Conservation (phyloP, 2,888 invertebrate species). For the Pegoplata infirma region DNA sequence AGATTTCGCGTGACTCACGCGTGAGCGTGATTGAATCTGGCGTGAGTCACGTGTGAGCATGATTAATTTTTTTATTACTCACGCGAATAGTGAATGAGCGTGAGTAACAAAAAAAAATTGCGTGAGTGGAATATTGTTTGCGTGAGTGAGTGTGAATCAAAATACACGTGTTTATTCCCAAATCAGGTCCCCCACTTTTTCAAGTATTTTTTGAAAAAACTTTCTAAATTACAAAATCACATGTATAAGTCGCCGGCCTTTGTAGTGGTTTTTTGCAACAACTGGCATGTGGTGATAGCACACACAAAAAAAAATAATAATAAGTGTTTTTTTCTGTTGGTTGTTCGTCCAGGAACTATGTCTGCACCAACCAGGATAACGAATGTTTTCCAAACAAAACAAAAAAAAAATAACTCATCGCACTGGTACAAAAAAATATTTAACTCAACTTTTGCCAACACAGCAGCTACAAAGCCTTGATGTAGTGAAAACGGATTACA, state of each 20-base stretch:
- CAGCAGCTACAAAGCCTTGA: background rate
- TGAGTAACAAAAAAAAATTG: too few relatives aligned
- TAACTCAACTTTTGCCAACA: background rate
- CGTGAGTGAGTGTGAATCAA: too few relatives aligned
- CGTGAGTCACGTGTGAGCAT: too few relatives aligned
- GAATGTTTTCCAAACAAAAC: background rate
- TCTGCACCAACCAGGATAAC: background rate
- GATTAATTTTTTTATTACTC: too few relatives aligned
- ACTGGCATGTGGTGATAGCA: slow-evolving; percentile 51
- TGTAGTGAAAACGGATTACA: background rate
- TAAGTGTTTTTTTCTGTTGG: background rate
- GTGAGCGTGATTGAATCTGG: too few relatives aligned
- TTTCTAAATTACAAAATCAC: background rate
- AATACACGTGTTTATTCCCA: too few relatives aligned
- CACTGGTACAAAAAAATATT: background rate
- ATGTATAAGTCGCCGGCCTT: background rate
- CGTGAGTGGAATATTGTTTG: too few relatives aligned
- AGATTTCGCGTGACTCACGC: too few relatives aligned
- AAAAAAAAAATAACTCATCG: background rate
- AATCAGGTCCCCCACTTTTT: too few relatives aligned
- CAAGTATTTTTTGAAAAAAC: too few relatives aligned
- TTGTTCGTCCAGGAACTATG: background rate
- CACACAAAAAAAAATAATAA: slow-evolving; percentile 11
- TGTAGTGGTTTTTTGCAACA: slow-evolving; percentile 42
- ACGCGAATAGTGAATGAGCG: too few relatives aligned